Evolutionary conservation across 2,113 vertebrate species (phyloP).

Genomic region (Microcebus griseorufus): DNA sequence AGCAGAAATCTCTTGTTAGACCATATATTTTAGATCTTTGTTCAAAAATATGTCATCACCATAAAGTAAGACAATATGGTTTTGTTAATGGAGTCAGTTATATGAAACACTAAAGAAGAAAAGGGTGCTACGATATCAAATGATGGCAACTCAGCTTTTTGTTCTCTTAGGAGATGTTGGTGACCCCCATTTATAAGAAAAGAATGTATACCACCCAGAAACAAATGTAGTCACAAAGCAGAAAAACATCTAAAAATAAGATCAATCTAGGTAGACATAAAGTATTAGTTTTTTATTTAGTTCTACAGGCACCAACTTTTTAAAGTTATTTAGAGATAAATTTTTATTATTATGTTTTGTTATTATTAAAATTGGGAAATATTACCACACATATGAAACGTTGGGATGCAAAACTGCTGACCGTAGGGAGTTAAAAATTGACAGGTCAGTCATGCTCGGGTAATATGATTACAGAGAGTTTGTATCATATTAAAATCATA

Average conservation of each 20-base stretch:
- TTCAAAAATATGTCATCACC: not conserved
- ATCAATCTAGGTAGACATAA: not conserved
- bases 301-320: not conserved
- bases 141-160: not conserved
- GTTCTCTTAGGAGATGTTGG: not conserved
- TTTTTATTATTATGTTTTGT: not conserved
- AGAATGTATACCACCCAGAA: not conserved
- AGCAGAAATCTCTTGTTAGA: not conserved
- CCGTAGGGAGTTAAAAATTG: not conserved
- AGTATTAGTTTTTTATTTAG: constrained; percentile 1
- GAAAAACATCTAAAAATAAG: not conserved
- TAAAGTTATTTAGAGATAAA: constrained; percentile 28
- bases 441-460: not conserved
- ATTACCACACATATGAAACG: not conserved
- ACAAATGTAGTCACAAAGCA: not conserved
- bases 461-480: not conserved
- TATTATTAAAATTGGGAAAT: not conserved
- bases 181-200: not conserved
- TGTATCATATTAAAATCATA: not conserved
- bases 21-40: not conserved
- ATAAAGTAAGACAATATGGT: not conserved
- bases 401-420: not conserved
- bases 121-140: not conserved
- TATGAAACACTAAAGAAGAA: not conserved
- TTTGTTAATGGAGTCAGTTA: not conserved